Base-by-base conservation (phyloP, 2,888 invertebrate species). In the Nematopogon swammerdamellus region DNA sequence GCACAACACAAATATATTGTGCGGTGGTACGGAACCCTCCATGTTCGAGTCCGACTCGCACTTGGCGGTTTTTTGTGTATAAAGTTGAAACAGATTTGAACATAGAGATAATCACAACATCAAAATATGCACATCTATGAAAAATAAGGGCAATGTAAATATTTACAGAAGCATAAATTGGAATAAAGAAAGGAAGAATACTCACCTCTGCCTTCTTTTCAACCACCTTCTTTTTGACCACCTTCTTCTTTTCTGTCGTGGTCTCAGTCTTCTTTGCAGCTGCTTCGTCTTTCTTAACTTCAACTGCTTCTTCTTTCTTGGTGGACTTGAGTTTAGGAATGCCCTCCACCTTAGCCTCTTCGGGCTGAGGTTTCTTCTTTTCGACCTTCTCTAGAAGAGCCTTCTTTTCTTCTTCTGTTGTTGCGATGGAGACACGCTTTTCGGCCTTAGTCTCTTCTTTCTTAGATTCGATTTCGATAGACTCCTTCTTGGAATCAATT, bases 331-430 rank as follows among this genome's bases (percentile, higher is more conserved):
- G 72, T 71, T 83, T 83, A 60, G 84, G 84, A 65, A 83, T 76
- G 64, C 83, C 83, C 69, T 83, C 85, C 61, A 82, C 76, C 66
- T 84, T 82, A 50, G 81, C 72, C 64, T 83, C 83, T 62, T 80
- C 74, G 53, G 71, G 67, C 62, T 72, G 72, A 36, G 58, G 57
- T 55, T 82, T 82, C 58, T 82, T 82, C 52, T 71, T 75, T 56
- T 79, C 80, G 17, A 74, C 63, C 62, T 74, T 72, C 58, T 82
- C 82, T 17, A 82, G 68, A 55, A 77, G 71, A 50, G 73, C 67
- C 52, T 73, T 79, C 64, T 80, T 77, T 59, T 80, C 76, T 60
- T 74, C 75, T 58, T 79, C 80, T 46, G 80, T 74, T 56, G 79
- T 79, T 17, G 73, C 67, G 53, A 19, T 50, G 47, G 19, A 45